Evolutionary conservation across 1,140 invertebrate species (phyloP), one percentile per base, ranked within the genome.

Genomic region (Zaprionus lachaisei): DNA sequence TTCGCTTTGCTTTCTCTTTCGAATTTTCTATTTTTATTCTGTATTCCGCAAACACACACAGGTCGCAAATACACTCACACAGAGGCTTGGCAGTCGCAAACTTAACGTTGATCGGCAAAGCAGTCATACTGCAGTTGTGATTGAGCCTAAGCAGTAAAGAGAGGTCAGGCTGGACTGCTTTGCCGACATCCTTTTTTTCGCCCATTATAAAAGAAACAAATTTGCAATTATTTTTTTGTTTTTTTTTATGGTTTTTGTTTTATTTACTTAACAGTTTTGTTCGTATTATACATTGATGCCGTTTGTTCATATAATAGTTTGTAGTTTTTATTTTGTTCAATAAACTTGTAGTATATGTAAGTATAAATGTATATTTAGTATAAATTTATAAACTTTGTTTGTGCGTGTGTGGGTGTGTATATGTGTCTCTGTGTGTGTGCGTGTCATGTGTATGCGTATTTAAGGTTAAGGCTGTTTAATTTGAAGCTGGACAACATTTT

Each of bases 241-340:
- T 77, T 73, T 76, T 73, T 51, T 38, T 47, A 63, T 58, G 7
- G 69, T 81, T 78, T 47, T 80, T 78, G 47, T 72, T 78, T 86
- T 82, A 86, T 86, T 65, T 67, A 83, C 80, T 87, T 73, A 77
- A 86, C 83, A 80, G 68, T 61, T 86, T 76, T 73, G 67, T 80
- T 83, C 66, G 54, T 71, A 71, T 75, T 81, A 89, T 83, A 84
- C 69, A 84, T 81, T 72, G 75, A 83, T 71, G 73, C 58, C 77
- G 77, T 51, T 60, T 60, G 38, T 54, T 61, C 67, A 31, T 61
- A 67, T 49, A 75, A 71, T 75, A 71, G 64, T 64, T 64, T 75
- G 63, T 60, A 55, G 51, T 60, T n/a, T 72, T 57, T 63, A 14
- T 57, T 63, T 68, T 72, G 63, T 72, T 70, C 56, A 77, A 64